A percentile compares a stretch with the other conserved stretches of the same genome.
phyloP scores from a whole-genome alignment of 2,113 vertebrate genomes.

The Ptychochromis oligacanthus region DNA sequence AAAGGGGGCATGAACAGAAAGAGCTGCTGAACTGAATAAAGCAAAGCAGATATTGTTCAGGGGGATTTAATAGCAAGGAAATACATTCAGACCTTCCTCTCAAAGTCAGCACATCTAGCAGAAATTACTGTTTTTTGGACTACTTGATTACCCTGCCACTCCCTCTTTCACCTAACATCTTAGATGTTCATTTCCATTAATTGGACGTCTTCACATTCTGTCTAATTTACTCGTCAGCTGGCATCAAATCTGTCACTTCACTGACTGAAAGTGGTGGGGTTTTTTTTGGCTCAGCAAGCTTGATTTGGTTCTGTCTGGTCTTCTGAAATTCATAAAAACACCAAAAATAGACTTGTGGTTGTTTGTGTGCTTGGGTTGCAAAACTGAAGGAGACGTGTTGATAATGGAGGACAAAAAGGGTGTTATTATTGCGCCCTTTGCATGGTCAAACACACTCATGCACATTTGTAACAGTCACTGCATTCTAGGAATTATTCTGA shows the following conservation, averaged over 20 bases:
- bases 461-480: slow-evolving; percentile 35
- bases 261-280: background rate
- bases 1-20: slow-evolving; percentile 25
- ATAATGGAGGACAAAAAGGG: slow-evolving; percentile 8
- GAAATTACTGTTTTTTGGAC: slow-evolving; percentile 17
- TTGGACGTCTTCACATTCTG: slow-evolving; percentile 32
- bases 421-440: slow-evolving; percentile 5
- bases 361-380: background rate
- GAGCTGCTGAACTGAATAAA: slow-evolving; percentile 39
- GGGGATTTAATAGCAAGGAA: slow-evolving; percentile 15
- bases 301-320: slow-evolving; percentile 16
- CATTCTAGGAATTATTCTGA: slow-evolving; percentile 46
- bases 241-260: slow-evolving; percentile 13
- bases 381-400: slow-evolving; percentile 30
- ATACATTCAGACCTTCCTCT: slow-evolving; percentile 13
- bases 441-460: background rate
- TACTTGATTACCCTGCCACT: slow-evolving; percentile 18
- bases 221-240: slow-evolving; percentile 40
- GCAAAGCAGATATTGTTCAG: slow-evolving; percentile 26
- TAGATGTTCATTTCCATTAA: slow-evolving; percentile 16
- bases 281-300: slow-evolving; percentile 20
- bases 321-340: slow-evolving; percentile 40
- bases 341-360: slow-evolving; percentile 36
- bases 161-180: background rate
- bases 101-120: slow-evolving; percentile 15